Evolutionary conservation across 2,888 invertebrate genomes (phyloP).

Genomic region (Nephrotoma guestfalica): DNA sequence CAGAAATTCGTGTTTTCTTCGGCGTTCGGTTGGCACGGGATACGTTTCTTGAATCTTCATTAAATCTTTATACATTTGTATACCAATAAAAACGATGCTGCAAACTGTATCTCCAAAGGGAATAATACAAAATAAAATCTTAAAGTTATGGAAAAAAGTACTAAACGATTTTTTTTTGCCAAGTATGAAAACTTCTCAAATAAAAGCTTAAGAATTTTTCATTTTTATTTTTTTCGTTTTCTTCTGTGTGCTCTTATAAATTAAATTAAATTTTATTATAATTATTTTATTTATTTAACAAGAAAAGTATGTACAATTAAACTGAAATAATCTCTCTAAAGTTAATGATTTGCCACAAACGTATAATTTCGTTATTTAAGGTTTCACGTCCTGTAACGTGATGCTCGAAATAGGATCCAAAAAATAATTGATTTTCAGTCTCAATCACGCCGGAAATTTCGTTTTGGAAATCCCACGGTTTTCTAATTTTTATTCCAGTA

Average conservation of each 20-base stretch:
- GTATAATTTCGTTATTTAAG: neutral
- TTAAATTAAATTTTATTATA: neutral
- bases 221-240: neutral
- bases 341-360: neutral
- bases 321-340: neutral
- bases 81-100: no score
- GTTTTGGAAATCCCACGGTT: no score
- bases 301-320: neutral
- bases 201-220: neutral
- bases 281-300: neutral
- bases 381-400: no score
- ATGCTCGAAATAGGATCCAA: no score
- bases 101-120: neutral
- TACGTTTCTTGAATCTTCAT: no score
- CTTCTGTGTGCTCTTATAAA: neutral
- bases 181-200: neutral
- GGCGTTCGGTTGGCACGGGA: no score
- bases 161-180: neutral
- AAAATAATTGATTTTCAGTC: no score
- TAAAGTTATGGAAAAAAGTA: neutral
- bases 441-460: no score
- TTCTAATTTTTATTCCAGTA: no score
- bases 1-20: no score
- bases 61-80: no score
- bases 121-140: neutral